Evolutionary conservation across 2,113 vertebrate genomes (phyloP).

Genomic region (Bubo scandiacus): DNA sequence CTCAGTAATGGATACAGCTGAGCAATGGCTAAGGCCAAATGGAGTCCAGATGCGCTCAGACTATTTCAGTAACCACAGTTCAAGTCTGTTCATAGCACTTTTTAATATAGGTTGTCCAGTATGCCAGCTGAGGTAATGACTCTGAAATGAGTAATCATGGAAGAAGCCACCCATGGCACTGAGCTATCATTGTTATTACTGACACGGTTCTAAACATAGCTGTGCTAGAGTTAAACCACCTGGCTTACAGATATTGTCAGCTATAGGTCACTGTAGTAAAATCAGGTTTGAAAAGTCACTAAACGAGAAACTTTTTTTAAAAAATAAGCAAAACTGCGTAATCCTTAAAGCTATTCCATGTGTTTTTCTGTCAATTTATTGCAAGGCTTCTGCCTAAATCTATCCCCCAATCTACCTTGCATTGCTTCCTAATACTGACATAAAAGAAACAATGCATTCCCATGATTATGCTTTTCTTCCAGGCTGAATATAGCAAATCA

Average conservation of each 20-base stretch:
- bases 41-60: not conserved
- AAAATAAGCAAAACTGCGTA: not conserved
- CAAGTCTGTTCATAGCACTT: not conserved
- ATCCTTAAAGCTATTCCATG: not conserved
- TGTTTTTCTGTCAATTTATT: not conserved
- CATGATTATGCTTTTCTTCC: slow-evolving; percentile 38
- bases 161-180: not conserved
- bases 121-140: not conserved
- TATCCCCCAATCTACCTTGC: not conserved
- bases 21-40: not conserved
- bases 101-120: not conserved
- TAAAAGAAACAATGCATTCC: slow-evolving; percentile 39
- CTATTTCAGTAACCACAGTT: not conserved
- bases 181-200: not conserved
- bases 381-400: not conserved
- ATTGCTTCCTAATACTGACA: not conserved
- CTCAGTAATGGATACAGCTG: not conserved
- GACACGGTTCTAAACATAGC: not conserved
- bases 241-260: not conserved
- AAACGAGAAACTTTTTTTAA: not conserved
- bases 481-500: slow-evolving; percentile 42
- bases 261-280: not conserved
- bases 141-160: not conserved
- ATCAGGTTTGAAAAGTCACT: not conserved
- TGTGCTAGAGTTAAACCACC: not conserved